These are phyloP conservation scores for Papilio dardanus DNA, from an alignment of 1,140 invertebrate species.

Conservation along the genomic window DNA sequence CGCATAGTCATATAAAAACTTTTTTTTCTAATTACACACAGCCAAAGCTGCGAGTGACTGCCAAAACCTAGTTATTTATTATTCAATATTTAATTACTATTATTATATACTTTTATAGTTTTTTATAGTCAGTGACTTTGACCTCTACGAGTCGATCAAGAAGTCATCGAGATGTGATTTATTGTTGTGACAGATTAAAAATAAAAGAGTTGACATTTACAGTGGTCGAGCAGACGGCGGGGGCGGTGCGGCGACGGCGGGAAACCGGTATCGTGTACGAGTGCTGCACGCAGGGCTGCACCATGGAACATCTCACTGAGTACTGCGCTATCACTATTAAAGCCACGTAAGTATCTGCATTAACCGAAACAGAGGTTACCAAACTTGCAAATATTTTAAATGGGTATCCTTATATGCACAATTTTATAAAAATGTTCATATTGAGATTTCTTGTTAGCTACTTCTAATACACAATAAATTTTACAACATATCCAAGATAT, in stretches of 20 bases:
- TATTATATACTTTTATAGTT: not conserved
- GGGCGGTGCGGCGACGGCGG: constrained; percentile 55
- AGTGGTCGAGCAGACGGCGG: constrained; percentile 70
- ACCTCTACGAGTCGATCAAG: not conserved
- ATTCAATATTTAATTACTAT: no score
- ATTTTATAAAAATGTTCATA: no score
- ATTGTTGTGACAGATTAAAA: constrained; percentile 22
- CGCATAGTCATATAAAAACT: no score
- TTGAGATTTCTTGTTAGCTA: no score
- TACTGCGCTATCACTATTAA: constrained; percentile 65
- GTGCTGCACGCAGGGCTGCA: constrained; percentile 69
- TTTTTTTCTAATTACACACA: no score
- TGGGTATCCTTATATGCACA: not conserved
- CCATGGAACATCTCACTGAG: constrained; percentile 64
- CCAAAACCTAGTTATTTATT: no score
- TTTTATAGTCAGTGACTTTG: not conserved
- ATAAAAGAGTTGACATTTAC: constrained; percentile 45
- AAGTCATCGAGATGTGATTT: constrained; percentile 8
- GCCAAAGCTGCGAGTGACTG: no score
- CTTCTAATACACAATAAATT: no score
- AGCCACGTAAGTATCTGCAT: constrained; percentile 57
- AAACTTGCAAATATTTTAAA: not conserved
- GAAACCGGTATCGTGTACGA: constrained; percentile 70
- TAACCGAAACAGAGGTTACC: not conserved
- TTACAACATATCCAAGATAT: no score